phyloP scores from a whole-genome alignment of 2,888 invertebrate genomes.

The Erpobdella octoculata region DNA sequence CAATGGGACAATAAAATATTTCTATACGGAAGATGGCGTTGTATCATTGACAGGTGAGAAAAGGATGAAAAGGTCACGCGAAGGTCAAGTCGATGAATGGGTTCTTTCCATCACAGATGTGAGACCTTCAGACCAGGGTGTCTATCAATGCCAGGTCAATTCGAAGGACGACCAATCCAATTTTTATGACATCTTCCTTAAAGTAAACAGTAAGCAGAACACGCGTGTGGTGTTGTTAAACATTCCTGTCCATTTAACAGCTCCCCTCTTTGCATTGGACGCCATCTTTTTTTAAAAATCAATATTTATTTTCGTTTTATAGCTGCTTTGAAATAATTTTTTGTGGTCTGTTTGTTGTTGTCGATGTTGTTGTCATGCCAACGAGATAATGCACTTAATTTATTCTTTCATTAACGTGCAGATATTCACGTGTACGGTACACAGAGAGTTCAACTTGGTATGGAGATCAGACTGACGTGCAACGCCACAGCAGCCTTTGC shows the following conservation, averaged over 20 bases:
- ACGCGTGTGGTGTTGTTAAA: too few species aligned
- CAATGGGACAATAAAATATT: too few species aligned
- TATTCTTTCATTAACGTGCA: not conserved
- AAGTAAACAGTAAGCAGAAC: constrained; percentile 13
- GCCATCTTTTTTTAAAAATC: not conserved
- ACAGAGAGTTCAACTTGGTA: not conserved
- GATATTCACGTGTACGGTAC: not conserved
- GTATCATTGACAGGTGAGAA: too few species aligned
- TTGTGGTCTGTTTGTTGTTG: not conserved
- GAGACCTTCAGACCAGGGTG: constrained; percentile 26
- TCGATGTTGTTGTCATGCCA: not conserved
- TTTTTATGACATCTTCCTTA: constrained; percentile 32
- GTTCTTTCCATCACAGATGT: constrained; percentile 28
- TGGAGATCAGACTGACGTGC: not conserved
- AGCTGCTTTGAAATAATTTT: not conserved
- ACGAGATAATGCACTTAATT: not conserved
- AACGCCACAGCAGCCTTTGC: not conserved
- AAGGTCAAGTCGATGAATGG: constrained; percentile 24
- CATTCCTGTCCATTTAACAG: too few species aligned
- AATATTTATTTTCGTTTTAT: not conserved
- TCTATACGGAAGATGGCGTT: too few species aligned
- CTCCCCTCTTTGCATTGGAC: too few species aligned
- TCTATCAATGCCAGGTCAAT: constrained; percentile 31
- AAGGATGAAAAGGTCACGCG: not conserved
- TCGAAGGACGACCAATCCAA: constrained; percentile 28